A percentile compares a stretch with the other conserved stretches of the same genome.
phyloP scores from a whole-genome alignment of 2,113 vertebrate species.

The Eulacestoma nigropectus region DNA sequence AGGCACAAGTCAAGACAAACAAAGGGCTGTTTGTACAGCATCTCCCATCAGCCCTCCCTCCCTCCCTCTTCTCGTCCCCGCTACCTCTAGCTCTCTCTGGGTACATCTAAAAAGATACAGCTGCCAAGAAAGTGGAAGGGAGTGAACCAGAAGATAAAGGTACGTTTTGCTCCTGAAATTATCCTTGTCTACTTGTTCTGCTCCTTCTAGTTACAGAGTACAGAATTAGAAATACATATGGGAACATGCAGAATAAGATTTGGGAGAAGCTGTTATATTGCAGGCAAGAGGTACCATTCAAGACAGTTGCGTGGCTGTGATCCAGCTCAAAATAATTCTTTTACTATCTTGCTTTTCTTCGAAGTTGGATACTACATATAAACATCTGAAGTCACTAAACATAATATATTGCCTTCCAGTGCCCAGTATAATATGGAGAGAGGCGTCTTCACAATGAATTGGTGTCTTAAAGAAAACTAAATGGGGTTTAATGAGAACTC shows the following conservation, averaged over 20 bases:
- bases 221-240: not conserved
- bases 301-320: not conserved
- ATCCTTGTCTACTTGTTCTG: not conserved
- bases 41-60: constrained; percentile 37
- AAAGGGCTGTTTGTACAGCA: constrained; percentile 62
- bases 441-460: not conserved
- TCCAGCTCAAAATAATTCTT: not conserved
- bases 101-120: constrained; percentile 31
- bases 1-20: constrained; percentile 43
- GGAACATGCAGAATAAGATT: not conserved
- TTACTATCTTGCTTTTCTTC: not conserved
- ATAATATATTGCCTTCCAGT: not conserved
- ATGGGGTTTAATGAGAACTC: not conserved
- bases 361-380: not conserved
- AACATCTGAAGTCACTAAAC: not conserved
- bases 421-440: not conserved
- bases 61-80: constrained; percentile 13
- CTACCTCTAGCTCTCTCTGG: constrained; percentile 10
- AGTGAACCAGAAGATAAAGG: constrained; percentile 40
- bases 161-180: constrained; percentile 37
- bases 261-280: not conserved
- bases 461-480: constrained; percentile 1
- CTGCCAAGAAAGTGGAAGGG: constrained; percentile 30
- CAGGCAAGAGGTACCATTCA: not conserved
- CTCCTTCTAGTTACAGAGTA: not conserved